Conservation (phyloP, 2,113 vertebrate species). For the cat (Felis catus) region DNA sequence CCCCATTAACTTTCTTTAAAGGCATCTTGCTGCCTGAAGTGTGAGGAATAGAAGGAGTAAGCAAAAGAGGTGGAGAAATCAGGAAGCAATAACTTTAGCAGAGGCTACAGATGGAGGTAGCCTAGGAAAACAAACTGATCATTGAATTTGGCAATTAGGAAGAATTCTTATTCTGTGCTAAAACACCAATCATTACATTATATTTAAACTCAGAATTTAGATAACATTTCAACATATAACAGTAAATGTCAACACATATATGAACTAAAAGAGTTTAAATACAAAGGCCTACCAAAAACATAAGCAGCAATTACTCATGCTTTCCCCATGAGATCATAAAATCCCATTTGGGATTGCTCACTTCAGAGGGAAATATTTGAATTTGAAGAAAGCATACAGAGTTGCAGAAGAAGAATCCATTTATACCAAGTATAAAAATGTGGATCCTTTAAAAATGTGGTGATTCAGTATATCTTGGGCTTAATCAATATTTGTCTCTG, state of each 20-base stretch:
- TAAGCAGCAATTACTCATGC: background rate
- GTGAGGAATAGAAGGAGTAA: background rate
- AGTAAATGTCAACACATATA: background rate
- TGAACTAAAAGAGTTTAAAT: background rate
- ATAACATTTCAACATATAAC: background rate
- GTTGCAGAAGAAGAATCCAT: background rate
- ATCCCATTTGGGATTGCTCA: background rate
- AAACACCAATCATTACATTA: background rate
- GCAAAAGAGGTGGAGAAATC: background rate
- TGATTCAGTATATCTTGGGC: background rate
- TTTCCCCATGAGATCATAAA: background rate
- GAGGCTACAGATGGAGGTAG: background rate
- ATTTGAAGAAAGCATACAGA: background rate
- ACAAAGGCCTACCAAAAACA: background rate
- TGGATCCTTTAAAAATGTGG: background rate
- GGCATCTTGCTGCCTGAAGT: background rate
- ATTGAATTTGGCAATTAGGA: background rate
- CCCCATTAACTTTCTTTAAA: background rate
- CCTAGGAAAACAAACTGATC: background rate
- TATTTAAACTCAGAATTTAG: background rate
- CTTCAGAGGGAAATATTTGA: background rate
- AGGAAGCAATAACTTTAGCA: background rate
- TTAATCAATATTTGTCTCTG: background rate
- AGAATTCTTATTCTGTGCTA: background rate
- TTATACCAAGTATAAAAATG: background rate